These are phyloP conservation scores for Oncorhynchus keta DNA, from an alignment of 2,113 vertebrate genomes.

Conservation along the genomic window DNA sequence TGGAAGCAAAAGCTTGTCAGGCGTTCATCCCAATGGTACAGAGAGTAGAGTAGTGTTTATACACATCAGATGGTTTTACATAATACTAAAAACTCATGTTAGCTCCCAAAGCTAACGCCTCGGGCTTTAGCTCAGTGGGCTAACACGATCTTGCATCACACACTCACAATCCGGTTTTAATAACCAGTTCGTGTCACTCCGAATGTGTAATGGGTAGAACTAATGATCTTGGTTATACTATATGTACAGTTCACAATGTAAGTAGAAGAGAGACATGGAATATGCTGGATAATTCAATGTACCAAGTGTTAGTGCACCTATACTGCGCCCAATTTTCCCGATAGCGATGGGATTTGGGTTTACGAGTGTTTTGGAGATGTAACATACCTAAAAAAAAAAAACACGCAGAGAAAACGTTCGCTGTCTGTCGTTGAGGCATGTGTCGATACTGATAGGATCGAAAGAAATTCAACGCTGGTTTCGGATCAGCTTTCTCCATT, in stretches of 20 bases:
- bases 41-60: not conserved
- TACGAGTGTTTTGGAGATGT: too few relatives aligned
- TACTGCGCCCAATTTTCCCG: not conserved
- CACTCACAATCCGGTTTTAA: too few relatives aligned
- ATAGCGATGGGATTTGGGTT: not conserved
- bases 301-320: not conserved
- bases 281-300: not conserved
- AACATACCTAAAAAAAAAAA: too few relatives aligned
- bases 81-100: not conserved
- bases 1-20: slow-evolving; percentile 27
- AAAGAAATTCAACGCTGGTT: too few relatives aligned
- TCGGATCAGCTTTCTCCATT: too few relatives aligned
- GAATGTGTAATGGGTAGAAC: not conserved
- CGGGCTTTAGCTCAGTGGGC: too few relatives aligned
- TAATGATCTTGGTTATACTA: not conserved
- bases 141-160: too few relatives aligned
- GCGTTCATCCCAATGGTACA: not conserved
- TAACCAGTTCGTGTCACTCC: not conserved
- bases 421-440: too few relatives aligned
- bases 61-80: not conserved
- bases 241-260: not conserved
- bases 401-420: too few relatives aligned
- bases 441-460: too few relatives aligned
- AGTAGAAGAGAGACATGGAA: not conserved
- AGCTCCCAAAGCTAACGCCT: too few relatives aligned